Base-by-base conservation (phyloP, 2,113 vertebrate genomes). In the Myxocyprinus asiaticus region DNA sequence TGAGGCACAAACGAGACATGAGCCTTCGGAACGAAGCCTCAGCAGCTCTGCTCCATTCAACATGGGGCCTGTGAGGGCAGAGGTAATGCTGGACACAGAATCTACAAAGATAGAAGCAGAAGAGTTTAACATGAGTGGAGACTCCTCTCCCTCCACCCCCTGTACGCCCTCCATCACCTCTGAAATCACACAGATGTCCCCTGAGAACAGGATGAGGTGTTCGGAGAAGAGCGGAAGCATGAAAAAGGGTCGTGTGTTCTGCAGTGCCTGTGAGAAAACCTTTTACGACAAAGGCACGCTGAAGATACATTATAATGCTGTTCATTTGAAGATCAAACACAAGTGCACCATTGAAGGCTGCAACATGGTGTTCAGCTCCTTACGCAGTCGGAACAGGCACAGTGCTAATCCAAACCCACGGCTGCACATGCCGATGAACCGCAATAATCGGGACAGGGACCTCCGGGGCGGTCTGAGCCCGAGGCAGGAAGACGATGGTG, bases 231-330 rank as follows among this genome's bases (percentile, higher is more conserved):
- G 85, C 9, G 88, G 88, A 11, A 48, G 90, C 9, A 92, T 95
- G 17, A 97, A 94, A 89, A 99, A 99, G 87, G 96, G 96, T 6
- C 94, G 98, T 2, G 98, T 99, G 12, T 98, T 93, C 91, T 99
- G 98, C 88, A 97, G 94, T 0, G 97, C 98, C 0, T 99, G 98
- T 6, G 97, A 98, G 88, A 99, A 99, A 90, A 99, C 98, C 0
- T 99, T 99, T 88, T 99, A 99, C 0, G 98, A 99, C 82, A 99
- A 99, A 89, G 98, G 98, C 76, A 99, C 98, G 0, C 92, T 99
- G 81, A 99, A 99, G 90, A 99, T 99, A 85, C 98, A 99, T 90
- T 99, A 98, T 83, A 99, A 99, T 0, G 98, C 98, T 0, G 98
- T 99, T 64, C 98, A 99, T 88, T 93, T 99, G 76, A 99, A 99